Evolutionary conservation across 2,888 invertebrate genomes (phyloP).

Genomic region (Nasonovia ribisnigri): DNA sequence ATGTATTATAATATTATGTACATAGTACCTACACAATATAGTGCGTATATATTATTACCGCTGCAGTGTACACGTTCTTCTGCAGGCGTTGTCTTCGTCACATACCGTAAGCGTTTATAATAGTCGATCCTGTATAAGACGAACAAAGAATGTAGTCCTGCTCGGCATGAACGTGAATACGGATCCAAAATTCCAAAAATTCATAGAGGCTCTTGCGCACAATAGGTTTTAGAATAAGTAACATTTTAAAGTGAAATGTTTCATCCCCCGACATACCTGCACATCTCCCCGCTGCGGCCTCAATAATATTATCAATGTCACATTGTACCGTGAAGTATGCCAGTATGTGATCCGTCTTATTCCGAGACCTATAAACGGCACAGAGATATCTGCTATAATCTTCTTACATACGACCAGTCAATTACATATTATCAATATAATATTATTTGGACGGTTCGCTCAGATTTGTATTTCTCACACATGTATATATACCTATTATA

Average conservation of each 20-base stretch:
- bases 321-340: background rate
- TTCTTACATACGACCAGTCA: background rate
- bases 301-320: background rate
- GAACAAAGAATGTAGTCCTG: background rate
- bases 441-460: background rate
- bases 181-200: background rate
- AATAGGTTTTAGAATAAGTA: background rate
- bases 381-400: background rate
- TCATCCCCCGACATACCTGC: background rate
- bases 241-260: background rate
- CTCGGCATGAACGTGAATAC: background rate
- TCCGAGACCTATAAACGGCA: background rate
- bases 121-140: background rate
- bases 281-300: background rate
- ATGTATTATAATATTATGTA: background rate
- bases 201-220: background rate
- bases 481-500: background rate
- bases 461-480: background rate
- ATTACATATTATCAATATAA: too few relatives aligned
- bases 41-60: background rate
- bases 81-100: background rate
- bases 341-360: background rate
- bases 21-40: background rate
- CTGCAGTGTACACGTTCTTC: background rate
- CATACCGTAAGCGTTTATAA: conserved; percentile 13